Conservation (phyloP, 1,140 invertebrate genomes). For the Rhopalosiphum padi region DNA sequence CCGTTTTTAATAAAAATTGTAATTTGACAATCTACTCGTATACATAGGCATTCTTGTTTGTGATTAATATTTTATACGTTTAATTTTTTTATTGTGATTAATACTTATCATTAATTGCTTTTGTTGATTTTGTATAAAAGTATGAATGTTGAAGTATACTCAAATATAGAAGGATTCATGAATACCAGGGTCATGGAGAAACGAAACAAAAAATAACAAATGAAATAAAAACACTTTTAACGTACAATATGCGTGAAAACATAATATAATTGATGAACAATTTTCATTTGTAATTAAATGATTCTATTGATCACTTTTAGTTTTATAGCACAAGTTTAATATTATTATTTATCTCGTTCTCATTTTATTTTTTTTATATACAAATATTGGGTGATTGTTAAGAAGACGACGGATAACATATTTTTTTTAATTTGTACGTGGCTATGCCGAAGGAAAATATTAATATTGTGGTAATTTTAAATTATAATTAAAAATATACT, state of each 20-base stretch:
- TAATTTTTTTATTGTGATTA: neutral
- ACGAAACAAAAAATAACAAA: neutral
- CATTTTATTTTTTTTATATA: neutral
- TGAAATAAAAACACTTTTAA: neutral
- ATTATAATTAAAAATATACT: neutral
- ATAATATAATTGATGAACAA: neutral
- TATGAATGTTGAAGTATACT: neutral
- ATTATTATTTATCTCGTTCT: neutral
- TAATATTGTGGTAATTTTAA: neutral
- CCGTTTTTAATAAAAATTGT: neutral
- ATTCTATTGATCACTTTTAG: neutral
- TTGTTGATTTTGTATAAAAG: neutral
- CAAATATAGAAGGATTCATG: neutral
- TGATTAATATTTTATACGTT: neutral
- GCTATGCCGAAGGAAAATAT: neutral
- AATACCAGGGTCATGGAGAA: neutral
- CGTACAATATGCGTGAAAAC: neutral
- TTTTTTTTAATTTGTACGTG: neutral
- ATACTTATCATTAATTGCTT: neutral
- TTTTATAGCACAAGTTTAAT: neutral
- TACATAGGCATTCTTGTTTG: neutral
- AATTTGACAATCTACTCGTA: neutral
- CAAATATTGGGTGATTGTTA: neutral
- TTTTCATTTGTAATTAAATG: neutral
- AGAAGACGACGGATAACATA: neutral